These are phyloP conservation scores for Halichoerus grypus DNA, from an alignment of 2,113 vertebrate species.

Conservation along the genomic window DNA sequence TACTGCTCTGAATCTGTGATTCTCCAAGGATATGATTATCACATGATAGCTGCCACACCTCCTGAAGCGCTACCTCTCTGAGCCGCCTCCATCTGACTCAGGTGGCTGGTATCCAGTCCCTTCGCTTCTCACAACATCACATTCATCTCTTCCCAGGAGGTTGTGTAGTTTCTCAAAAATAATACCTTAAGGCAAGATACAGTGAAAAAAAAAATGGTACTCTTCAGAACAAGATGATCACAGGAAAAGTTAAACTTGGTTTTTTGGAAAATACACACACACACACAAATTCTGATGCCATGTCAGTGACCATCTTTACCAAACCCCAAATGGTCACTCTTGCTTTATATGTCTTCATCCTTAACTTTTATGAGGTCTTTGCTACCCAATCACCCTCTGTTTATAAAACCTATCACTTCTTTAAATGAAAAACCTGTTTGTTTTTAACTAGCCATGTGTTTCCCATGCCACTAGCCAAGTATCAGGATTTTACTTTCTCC, in stretches of 20 bases:
- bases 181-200: neutral
- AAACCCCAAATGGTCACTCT: neutral
- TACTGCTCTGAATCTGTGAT: slow-evolving; percentile 78
- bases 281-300: neutral
- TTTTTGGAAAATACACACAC: neutral
- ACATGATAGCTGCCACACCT: slow-evolving; percentile 76
- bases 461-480: neutral
- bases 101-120: slow-evolving; percentile 71
- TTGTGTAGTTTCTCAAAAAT: slow-evolving; percentile 77
- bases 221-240: slow-evolving; percentile 27
- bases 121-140: slow-evolving; percentile 76
- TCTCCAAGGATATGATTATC: slow-evolving; percentile 84
- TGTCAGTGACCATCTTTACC: neutral
- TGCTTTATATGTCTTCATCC: neutral
- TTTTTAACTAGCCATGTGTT: neutral
- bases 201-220: neutral
- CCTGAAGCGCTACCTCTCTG: slow-evolving; percentile 54
- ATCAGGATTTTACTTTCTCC: neutral
- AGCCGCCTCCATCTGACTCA: slow-evolving; percentile 51
- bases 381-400: neutral
- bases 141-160: slow-evolving; percentile 81
- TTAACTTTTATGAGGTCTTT: neutral
- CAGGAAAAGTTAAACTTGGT: neutral
- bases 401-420: neutral
- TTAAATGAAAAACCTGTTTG: neutral